Evolutionary conservation across 2,113 vertebrate genomes (phyloP).

Genomic region (Podocnemis expansa): DNA sequence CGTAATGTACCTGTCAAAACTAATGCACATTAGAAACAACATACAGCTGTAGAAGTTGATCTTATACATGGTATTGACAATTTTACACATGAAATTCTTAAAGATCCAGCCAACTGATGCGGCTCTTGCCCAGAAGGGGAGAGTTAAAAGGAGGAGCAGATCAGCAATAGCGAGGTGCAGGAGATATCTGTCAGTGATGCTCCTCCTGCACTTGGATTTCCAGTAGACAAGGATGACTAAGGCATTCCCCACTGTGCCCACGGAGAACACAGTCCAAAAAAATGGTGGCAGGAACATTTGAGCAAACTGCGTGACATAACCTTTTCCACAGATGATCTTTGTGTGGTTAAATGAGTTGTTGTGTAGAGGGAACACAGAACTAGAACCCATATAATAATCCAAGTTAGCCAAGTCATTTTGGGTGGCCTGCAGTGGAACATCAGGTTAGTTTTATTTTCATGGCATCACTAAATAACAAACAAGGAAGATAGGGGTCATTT

Average conservation of each 20-base stretch:
- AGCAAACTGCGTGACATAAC: slow-evolving; percentile 76
- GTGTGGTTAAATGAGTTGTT: background rate
- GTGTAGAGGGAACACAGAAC: background rate
- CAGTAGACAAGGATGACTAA: slow-evolving; percentile 86
- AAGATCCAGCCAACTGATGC: slow-evolving; percentile 82
- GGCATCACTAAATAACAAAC: background rate
- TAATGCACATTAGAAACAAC: slow-evolving; percentile 90
- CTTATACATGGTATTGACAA: slow-evolving; percentile 84
- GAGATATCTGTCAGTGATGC: slow-evolving; percentile 87
- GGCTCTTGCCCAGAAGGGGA: slow-evolving; percentile 90
- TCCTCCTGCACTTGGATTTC: slow-evolving; percentile 83
- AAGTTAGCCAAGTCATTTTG: background rate
- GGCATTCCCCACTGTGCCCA: slow-evolving; percentile 85
- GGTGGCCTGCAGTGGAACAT: slow-evolving; percentile 44
- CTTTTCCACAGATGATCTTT: slow-evolving; percentile 71
- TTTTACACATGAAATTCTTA: slow-evolving; percentile 80
- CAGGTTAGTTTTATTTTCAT: background rate
- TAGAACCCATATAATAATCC: slow-evolving; percentile 37
- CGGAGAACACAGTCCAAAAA: slow-evolving; percentile 84
- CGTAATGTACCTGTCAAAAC: slow-evolving; percentile 88
- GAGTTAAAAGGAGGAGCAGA: slow-evolving; percentile 86
- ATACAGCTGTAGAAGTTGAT: slow-evolving; percentile 91
- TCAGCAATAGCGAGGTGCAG: slow-evolving; percentile 88
- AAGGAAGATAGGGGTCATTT: background rate
- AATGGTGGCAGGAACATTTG: slow-evolving; percentile 79